Base-by-base conservation (phyloP, 2,113 vertebrate genomes). In the Bucco capensis region DNA sequence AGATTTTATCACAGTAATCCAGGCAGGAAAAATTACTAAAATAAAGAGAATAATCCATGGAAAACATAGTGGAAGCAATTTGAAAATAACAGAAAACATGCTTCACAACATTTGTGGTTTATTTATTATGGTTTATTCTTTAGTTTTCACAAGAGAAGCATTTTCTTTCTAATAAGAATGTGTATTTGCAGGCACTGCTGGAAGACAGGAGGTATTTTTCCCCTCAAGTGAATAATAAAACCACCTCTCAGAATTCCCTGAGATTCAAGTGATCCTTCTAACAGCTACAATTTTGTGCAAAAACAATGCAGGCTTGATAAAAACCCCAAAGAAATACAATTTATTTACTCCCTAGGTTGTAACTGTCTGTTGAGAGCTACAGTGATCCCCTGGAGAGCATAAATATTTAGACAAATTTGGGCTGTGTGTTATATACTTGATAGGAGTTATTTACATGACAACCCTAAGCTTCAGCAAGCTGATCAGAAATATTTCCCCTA, bases 321-420 rank as follows among this genome's bases (percentile, higher is more conserved):
- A 40, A 67, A 94, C 15, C 11, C 40, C 11, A 66, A 82, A 83
- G 16, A 96, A 95, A 83, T 74, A 54, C 31, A 24, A 95, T 93
- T 96, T 93, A 97, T 97, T 97, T 97, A 97, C 93, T 93, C 19
- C 1, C 66, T 93, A 91, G 65, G 67, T 92, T 96, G 37, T 78
- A 96, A 94, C 88, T 95, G 93, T 74, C 88, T 96, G 86, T 94
- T 27, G 66, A 96, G 79, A 95, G 91, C 80, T 94, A 74, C 57
- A 91, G 77, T 60, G 93, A 97, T 97, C 83, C 91, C 50, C 87
- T 96, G 93, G 96, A 95, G 75, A 92, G 88, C 77, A 97, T 96
- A 97, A 97, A 97, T 97, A 97, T 97, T 97, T 97, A 96, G 97
- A 97, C 95, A 96, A 96, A 93, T 96, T 97, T 93, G 83, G 97